Evolutionary conservation across 2,113 vertebrate genomes (phyloP).

Genomic region (Calyptomena viridis): DNA sequence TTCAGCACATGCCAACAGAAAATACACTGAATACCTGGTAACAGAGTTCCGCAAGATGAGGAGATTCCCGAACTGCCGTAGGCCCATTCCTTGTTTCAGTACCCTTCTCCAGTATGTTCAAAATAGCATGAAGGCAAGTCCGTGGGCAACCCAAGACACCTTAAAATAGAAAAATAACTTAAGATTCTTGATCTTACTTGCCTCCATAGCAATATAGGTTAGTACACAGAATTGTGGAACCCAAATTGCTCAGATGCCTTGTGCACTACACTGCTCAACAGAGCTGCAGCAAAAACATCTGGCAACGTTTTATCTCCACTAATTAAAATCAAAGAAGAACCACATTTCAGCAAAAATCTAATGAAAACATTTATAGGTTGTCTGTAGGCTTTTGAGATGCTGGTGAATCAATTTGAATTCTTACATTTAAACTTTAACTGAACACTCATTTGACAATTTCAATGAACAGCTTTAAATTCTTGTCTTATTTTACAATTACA

Average conservation of each 20-base stretch:
- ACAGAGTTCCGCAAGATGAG: conserved; percentile 94
- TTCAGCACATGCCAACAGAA: neutral
- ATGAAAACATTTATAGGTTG: neutral
- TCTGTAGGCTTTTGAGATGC: neutral
- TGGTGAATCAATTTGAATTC: neutral
- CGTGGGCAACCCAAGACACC: conserved; percentile 94
- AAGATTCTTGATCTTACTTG: neutral
- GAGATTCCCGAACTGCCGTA: conserved; percentile 82
- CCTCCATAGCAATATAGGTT: neutral
- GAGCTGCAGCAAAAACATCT: neutral
- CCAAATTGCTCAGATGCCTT: neutral
- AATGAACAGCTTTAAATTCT: neutral
- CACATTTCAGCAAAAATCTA: neutral
- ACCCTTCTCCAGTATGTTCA: conserved; percentile 92
- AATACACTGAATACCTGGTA: conserved; percentile 83
- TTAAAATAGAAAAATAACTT: conserved; percentile 42
- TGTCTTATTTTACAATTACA: neutral
- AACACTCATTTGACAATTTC: neutral
- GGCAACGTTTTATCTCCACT: neutral
- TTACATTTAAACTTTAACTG: neutral
- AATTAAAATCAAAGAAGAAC: neutral
- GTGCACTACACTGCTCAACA: neutral
- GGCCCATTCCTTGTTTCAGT: conserved; percentile 87
- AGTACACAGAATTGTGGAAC: neutral
- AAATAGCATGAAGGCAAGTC: conserved; percentile 94